A percentile compares a stretch with the other conserved stretches of the same genome.
phyloP scores from a whole-genome alignment of 2,113 vertebrate species.

The Pantherophis guttatus region DNA sequence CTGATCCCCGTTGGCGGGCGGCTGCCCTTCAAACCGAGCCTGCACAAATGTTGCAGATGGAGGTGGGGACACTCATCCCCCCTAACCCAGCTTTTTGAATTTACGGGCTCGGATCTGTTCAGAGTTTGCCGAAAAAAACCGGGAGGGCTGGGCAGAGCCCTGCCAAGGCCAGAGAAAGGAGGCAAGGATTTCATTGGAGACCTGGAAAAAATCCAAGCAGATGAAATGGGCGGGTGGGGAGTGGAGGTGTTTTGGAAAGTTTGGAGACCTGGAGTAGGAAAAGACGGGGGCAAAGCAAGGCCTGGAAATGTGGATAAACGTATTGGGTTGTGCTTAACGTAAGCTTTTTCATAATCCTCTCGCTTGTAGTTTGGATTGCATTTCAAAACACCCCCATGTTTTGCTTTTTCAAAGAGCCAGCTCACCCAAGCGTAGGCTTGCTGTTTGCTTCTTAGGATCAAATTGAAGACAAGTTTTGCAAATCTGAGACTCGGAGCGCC shows the following conservation, averaged over 20 bases:
- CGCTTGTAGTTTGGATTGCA: not conserved
- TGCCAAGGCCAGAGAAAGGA: conserved; percentile 40
- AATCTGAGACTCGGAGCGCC: not conserved
- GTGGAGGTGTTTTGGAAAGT: not conserved
- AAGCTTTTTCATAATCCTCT: not conserved
- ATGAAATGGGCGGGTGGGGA: not conserved
- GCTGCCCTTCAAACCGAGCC: not conserved
- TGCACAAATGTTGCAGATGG: not conserved
- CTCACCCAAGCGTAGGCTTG: not conserved
- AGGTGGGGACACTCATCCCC: not conserved
- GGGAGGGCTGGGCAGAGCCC: conserved; percentile 42
- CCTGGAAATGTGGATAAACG: not conserved
- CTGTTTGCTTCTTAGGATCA: not conserved
- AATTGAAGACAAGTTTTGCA: not conserved
- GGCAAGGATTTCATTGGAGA: not conserved
- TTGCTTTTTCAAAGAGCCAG: not conserved
- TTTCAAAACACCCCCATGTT: not conserved
- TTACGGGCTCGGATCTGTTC: conserved; percentile 46
- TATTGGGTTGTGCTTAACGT: not conserved
- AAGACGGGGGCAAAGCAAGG: not conserved
- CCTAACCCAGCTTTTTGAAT: conserved; percentile 53
- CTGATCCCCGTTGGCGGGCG: not conserved
- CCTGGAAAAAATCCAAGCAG: conserved; percentile 53
- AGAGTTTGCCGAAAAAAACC: conserved; percentile 51
- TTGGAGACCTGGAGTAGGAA: not conserved